Percentiles rank a stretch among this genome's conserved stretches.
phyloP scores from a whole-genome alignment of 2,797 vertebrate genomes.

The Cacajao melanocephalus region DNA sequence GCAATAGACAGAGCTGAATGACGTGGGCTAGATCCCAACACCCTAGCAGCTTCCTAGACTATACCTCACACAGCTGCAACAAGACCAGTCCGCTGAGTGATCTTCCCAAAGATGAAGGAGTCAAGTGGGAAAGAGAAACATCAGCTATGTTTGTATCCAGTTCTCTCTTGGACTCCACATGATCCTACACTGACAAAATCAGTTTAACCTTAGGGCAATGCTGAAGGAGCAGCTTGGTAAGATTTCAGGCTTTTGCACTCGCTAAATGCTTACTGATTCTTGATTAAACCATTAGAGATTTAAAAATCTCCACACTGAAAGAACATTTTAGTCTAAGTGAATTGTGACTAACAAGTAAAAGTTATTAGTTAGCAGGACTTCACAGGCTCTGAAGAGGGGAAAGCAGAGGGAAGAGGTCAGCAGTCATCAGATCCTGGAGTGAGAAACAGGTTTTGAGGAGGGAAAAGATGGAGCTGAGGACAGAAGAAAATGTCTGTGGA shows the following conservation, averaged over 20 bases:
- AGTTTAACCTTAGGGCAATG: neutral
- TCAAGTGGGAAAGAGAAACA: neutral
- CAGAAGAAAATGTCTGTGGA: slow-evolving; percentile 16
- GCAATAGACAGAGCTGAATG: neutral
- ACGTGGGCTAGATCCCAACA: neutral
- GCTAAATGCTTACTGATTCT: slow-evolving; percentile 18
- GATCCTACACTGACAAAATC: neutral
- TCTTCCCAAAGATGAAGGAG: neutral
- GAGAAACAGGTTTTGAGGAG: slow-evolving; percentile 5
- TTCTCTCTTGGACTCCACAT: neutral
- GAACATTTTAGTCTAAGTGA: slow-evolving; percentile 22
- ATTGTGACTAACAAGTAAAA: neutral
- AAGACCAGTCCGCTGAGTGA: neutral
- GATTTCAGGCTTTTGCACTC: neutral
- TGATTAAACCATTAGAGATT: neutral
- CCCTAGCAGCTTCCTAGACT: neutral
- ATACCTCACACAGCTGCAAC: neutral
- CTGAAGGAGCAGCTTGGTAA: neutral
- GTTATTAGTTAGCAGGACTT: neutral
- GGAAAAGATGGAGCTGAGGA: neutral
- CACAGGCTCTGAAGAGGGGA: neutral
- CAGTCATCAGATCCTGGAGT: neutral
- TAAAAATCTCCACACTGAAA: neutral
- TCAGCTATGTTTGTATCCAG: neutral
- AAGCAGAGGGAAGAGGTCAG: neutral